These are phyloP conservation scores for Prunella strophiata DNA, from an alignment of 2,797 vertebrate species.

Conservation along the genomic window DNA sequence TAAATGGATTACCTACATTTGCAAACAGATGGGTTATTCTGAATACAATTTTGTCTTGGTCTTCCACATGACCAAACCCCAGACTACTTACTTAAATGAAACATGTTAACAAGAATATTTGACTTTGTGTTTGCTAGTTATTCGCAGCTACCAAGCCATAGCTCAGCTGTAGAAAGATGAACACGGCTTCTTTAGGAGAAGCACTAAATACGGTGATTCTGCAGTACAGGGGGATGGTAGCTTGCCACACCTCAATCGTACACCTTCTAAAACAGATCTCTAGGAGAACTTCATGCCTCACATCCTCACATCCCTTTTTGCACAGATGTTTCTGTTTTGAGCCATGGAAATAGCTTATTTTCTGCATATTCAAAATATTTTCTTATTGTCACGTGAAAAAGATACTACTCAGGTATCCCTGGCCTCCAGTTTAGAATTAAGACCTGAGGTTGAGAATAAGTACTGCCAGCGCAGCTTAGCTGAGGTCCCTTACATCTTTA, in stretches of 20 bases:
- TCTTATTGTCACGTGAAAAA: not conserved
- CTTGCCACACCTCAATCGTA: not conserved
- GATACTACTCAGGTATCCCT: not conserved
- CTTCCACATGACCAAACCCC: not conserved
- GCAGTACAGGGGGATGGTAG: not conserved
- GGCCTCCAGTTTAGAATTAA: not conserved
- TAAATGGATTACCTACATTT: not conserved
- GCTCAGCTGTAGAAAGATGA: not conserved
- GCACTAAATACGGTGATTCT: not conserved
- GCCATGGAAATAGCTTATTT: not conserved
- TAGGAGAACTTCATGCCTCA: not conserved
- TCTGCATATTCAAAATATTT: not conserved
- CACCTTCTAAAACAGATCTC: not conserved
- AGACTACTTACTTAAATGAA: not conserved
- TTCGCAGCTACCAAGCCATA: not conserved
- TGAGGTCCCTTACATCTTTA: accelerated
- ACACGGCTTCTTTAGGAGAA: not conserved
- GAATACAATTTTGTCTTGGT: not conserved
- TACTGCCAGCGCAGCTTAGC: not conserved
- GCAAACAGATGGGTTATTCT: not conserved
- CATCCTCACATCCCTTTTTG: not conserved
- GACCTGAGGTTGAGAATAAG: not conserved
- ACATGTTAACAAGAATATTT: not conserved
- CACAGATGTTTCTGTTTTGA: not conserved
- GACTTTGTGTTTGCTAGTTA: not conserved